Evolutionary conservation across 1,140 invertebrate genomes (phyloP).

Genomic region (Planococcus citri): DNA sequence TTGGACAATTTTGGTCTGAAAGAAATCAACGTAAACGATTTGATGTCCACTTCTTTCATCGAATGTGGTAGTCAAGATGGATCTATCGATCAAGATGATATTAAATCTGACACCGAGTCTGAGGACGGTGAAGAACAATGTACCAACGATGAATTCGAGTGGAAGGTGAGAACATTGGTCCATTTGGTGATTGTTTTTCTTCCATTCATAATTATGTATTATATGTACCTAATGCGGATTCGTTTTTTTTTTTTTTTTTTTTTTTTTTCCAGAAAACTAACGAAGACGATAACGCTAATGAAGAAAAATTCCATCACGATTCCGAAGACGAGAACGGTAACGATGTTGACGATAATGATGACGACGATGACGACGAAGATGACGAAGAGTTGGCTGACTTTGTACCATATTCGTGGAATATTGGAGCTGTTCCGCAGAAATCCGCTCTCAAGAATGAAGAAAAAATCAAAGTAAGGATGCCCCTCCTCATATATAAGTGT

Average conservation of each 20-base stretch:
- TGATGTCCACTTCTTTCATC: conserved; percentile 32
- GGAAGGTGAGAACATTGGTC: conserved; percentile 44
- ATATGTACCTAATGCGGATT: too few relatives aligned
- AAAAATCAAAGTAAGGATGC: not conserved
- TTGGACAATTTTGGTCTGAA: not conserved
- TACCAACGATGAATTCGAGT: conserved; percentile 61
- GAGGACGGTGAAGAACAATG: conserved; percentile 32
- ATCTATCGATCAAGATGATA: conserved; percentile 34
- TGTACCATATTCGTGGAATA: conserved; percentile 44
- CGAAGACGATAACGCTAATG: conserved; percentile 5
- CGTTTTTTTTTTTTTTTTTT: too few relatives aligned
- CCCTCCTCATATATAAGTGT: too few relatives aligned
- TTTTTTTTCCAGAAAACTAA: too few relatives aligned
- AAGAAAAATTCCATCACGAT: conserved; percentile 30
- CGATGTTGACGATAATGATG: conserved; percentile 30
- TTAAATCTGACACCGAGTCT: conserved; percentile 28
- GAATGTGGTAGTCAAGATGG: conserved; percentile 26
- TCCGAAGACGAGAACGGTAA: too few relatives aligned
- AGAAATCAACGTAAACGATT: conserved; percentile 23
- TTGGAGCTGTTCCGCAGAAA: conserved; percentile 40
- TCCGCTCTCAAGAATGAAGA: conserved; percentile 38
- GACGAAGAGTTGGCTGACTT: conserved; percentile 41
- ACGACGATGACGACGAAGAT: conserved; percentile 30
- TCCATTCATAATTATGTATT: too few relatives aligned
- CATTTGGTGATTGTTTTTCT: too few relatives aligned